These are phyloP conservation scores for Melieria crassipennis DNA, from an alignment of 2,888 invertebrate genomes.

Conservation along the genomic window DNA sequence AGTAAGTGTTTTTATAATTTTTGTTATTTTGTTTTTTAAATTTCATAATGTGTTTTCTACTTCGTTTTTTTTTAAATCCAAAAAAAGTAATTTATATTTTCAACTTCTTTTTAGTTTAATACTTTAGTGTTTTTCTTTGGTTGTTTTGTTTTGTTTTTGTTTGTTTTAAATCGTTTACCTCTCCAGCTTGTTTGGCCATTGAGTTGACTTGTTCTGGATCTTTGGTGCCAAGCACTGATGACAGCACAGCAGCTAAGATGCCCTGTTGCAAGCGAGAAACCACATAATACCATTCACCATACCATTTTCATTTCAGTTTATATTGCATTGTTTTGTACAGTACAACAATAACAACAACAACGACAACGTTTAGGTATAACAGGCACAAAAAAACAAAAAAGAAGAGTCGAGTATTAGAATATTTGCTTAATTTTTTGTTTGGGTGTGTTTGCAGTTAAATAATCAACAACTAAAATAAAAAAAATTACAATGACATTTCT, in stretches of 20 bases:
- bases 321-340: background rate
- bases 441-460: conserved; percentile 1
- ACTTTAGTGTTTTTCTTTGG: conserved; percentile 11
- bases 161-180: conserved; percentile 74
- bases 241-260: conserved; percentile 91
- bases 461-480: conserved; percentile 20
- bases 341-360: background rate
- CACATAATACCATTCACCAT: conserved; percentile 39
- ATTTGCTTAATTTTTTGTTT: conserved; percentile 16
- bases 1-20: too few relatives aligned
- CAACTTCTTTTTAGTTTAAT: background rate
- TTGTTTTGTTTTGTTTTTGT: conserved; percentile 9
- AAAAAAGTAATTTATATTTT: background rate
- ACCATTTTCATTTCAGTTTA: conserved; percentile 12
- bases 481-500: background rate
- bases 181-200: conserved; percentile 95
- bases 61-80: background rate
- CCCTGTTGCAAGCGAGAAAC: conserved; percentile 76
- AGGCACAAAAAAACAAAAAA: background rate
- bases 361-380: background rate
- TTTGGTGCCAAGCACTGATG: conserved; percentile 89
- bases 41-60: background rate
- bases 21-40: background rate
- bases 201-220: conserved; percentile 91
- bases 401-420: conserved; percentile 5